Percentiles rank a stretch among this genome's conserved stretches.
Conservation (phyloP, 2,888 invertebrate species). For the Artemia sinica region DNA sequence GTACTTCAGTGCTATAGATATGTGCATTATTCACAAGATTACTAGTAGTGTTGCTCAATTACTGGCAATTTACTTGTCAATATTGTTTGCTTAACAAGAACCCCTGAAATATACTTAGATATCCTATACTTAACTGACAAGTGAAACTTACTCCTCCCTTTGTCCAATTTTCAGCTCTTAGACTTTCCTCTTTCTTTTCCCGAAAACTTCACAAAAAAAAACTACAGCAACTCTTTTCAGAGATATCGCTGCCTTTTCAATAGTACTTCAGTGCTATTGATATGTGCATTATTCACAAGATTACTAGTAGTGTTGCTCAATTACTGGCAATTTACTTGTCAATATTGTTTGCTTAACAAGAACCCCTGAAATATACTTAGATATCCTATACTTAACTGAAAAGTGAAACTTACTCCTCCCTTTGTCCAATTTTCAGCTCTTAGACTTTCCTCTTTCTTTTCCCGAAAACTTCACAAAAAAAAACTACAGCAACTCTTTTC, state of each 20-base stretch:
- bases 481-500: not conserved
- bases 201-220: not conserved
- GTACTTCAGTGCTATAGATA: too few species aligned
- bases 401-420: not conserved
- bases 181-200: not conserved
- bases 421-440: not conserved
- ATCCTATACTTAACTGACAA: not conserved
- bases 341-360: too few species aligned
- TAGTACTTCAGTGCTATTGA: too few species aligned
- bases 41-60: too few species aligned
- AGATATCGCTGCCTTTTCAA: not conserved
- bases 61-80: too few species aligned
- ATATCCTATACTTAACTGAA: not conserved
- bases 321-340: too few species aligned
- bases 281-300: too few species aligned
- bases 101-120: too few species aligned
- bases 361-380: too few species aligned
- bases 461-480: not conserved
- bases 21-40: too few species aligned
- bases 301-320: too few species aligned
- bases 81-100: too few species aligned
- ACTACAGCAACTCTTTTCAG: not conserved
- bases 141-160: not conserved
- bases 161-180: not conserved
- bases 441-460: not conserved